Base-by-base conservation (phyloP, 2,888 invertebrate genomes). In the Pachymerium ferrugineum region DNA sequence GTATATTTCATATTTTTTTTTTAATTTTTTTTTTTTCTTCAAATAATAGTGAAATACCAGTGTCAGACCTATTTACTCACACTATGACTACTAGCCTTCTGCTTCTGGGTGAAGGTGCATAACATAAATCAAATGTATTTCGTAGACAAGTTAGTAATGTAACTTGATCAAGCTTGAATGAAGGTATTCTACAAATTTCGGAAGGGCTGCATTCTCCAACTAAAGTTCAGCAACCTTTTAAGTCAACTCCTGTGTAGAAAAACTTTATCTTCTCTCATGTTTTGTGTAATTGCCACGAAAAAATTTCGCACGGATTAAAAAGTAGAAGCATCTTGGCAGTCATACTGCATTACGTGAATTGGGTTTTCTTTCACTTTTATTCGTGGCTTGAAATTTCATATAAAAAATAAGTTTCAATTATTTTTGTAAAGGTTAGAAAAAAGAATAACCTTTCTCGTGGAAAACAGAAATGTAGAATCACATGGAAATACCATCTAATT, bases 101-200 rank as follows among this genome's bases (percentile, higher is more conserved):
- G 62, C 62, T 62, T 62, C 62, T 62, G 54, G 22, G 25, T 54
- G 62, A 22, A 62, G 62, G 28, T 12, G 62, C 25, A n/a, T 28
- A 62, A 62, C 62, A 62, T 62, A 62, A 62, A 62, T 62, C 62
- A 62, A 62, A 62, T 22, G 28, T 28, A 62, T 62, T 62, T 62
- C 62, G 28, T 62, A 28, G 62, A 62, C 62, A 54, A 28, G 62
- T 28, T 12, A 62, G 62, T 62, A 62, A 62, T 62, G 62, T 28
- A 62, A 62, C 62, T 62, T 62, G 62, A 62, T 28, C 62, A 62
- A 62, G 62, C 62, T 62, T 62, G 62, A 62, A 62, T 62, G 62
- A 5, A 62, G 62, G 25, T 28, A 62, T 62, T 62, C 62, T 62
- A 62, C 28, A 62, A 62, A 62, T 62, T 62, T 62, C 28, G 28